phyloP scores from a whole-genome alignment of 2,113 vertebrate species.

The Microcebus ravelobensis region DNA sequence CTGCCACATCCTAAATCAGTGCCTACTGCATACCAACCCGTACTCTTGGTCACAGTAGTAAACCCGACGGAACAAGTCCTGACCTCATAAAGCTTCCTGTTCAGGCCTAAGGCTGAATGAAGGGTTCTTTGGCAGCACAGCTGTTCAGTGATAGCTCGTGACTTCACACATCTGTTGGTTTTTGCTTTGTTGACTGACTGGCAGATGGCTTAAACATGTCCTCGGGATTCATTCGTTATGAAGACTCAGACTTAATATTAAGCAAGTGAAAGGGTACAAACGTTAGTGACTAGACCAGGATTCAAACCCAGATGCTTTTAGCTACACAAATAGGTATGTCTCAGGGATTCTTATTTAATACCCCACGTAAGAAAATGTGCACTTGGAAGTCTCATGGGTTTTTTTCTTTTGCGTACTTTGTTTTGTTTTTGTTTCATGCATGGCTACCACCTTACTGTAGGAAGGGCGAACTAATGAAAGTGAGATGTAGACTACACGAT shows the following conservation, averaged over 20 bases:
- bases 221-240: background rate
- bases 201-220: background rate
- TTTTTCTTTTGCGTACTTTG: background rate
- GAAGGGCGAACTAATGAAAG: background rate
- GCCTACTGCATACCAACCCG: background rate
- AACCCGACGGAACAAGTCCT: background rate
- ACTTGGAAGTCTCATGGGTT: background rate
- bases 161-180: background rate
- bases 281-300: background rate
- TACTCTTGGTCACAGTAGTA: background rate
- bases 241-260: background rate
- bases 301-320: background rate
- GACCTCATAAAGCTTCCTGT: background rate
- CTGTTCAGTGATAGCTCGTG: accelerated
- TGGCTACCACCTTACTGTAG: too few species aligned
- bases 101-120: too few species aligned
- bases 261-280: accelerated
- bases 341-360: background rate
- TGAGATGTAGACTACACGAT: too few species aligned
- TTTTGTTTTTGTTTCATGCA: background rate
- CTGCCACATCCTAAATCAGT: too few species aligned
- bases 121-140: too few species aligned
- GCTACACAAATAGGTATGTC: background rate
- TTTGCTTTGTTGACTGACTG: background rate
- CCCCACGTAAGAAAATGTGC: too few species aligned